Percentiles rank a stretch among this genome's conserved stretches.
Evolutionary conservation across 2,888 invertebrate species (phyloP).

Genomic region (Thyatira batis): DNA sequence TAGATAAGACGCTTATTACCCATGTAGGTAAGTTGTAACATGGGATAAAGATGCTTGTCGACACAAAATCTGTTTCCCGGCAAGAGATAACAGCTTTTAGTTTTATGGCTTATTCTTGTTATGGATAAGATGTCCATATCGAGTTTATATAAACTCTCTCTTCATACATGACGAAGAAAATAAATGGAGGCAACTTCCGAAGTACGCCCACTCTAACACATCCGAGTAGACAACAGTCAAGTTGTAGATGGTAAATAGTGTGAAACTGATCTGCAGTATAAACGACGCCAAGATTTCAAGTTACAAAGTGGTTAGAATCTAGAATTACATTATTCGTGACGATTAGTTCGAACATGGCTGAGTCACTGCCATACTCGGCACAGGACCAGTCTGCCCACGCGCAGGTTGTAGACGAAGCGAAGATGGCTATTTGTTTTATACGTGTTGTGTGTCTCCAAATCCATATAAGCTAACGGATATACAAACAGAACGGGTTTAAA

Average conservation of each 20-base stretch:
- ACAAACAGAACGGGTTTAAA: slow-evolving; percentile 14
- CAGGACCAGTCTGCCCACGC: slow-evolving; percentile 57
- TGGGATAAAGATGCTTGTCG: background rate
- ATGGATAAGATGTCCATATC: background rate
- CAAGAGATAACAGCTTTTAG: background rate
- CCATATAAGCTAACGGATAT: slow-evolving; percentile 20
- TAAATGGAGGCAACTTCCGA: background rate
- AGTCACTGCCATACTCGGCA: slow-evolving; percentile 30
- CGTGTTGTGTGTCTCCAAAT: slow-evolving; percentile 40
- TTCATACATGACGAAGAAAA: background rate
- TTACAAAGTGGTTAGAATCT: slow-evolving; percentile 22
- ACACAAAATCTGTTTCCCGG: background rate
- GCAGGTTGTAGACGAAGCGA: slow-evolving; percentile 11
- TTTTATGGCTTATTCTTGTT: background rate
- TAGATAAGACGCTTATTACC: background rate
- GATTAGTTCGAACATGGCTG: slow-evolving; percentile 30
- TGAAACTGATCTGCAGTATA: background rate
- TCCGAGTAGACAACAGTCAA: background rate
- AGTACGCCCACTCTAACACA: background rate
- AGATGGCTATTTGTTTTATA: slow-evolving; percentile 37
- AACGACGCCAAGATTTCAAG: slow-evolving; percentile 18
- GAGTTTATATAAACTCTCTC: background rate
- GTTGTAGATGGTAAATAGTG: background rate
- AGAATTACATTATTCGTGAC: slow-evolving; percentile 30
- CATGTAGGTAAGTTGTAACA: background rate